Conservation (phyloP, 2,113 vertebrate species). For the Galbula dea region DNA sequence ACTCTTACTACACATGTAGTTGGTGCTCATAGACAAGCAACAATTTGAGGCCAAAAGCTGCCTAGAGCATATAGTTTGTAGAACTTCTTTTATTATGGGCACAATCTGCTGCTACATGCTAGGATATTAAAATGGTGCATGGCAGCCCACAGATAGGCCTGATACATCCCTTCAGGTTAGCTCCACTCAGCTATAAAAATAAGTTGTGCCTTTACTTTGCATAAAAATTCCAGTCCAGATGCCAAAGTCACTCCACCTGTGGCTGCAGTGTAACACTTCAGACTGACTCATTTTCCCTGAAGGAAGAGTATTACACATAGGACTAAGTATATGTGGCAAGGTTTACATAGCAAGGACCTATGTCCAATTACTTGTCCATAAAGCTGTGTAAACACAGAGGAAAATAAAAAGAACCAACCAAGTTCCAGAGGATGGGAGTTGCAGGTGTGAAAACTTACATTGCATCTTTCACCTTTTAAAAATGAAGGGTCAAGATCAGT, state of each 20-base stretch:
- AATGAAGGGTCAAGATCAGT: background rate
- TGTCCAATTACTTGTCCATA: background rate
- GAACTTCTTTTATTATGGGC: background rate
- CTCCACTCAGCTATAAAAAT: background rate
- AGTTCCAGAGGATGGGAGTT: background rate
- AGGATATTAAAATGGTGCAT: background rate
- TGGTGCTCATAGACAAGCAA: background rate
- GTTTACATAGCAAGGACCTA: background rate
- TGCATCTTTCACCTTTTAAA: background rate
- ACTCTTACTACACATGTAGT: background rate
- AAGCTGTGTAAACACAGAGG: background rate
- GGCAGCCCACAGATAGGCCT: background rate
- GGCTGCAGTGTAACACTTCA: background rate
- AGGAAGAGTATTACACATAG: background rate
- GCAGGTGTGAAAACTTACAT: background rate
- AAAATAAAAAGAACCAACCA: rapidly evolving
- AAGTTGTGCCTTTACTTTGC: background rate
- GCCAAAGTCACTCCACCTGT: background rate
- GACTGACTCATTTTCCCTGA: background rate
- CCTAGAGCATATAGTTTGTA: rapidly evolving
- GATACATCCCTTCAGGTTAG: background rate
- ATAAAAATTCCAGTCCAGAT: background rate
- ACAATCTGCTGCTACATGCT: background rate
- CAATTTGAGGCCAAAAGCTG: background rate
- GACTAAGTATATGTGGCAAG: rapidly evolving